Conservation (phyloP, 2,113 vertebrate species). For the Pangasianodon gigas region DNA sequence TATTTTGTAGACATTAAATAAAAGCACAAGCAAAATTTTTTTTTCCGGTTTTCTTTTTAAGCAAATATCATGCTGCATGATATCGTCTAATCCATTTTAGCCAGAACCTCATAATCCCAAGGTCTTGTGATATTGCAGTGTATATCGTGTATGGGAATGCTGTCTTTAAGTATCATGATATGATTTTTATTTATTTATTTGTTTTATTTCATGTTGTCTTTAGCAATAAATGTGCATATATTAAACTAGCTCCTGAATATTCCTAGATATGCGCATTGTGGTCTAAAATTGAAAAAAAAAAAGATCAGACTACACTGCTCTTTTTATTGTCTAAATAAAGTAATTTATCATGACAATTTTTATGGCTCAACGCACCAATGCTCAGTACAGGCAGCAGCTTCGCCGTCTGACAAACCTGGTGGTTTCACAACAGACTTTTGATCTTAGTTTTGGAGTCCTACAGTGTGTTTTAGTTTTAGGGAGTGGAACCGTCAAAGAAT, state of each 20-base stretch:
- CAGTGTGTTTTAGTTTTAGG: neutral
- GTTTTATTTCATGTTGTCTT: neutral
- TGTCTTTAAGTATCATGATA: neutral
- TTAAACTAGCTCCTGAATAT: neutral
- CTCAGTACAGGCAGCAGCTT: neutral
- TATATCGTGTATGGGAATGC: neutral
- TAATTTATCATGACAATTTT: neutral
- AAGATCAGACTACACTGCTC: neutral
- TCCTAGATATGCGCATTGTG: neutral
- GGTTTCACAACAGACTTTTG: constrained; percentile 13
- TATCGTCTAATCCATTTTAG: neutral
- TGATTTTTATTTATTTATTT: too few relatives aligned
- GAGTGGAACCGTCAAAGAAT: constrained; percentile 11
- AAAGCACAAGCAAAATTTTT: neutral
- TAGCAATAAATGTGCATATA: neutral
- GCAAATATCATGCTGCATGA: too few relatives aligned
- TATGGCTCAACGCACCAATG: neutral
- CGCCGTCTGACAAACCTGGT: neutral
- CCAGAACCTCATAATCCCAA: neutral
- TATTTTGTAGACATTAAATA: neutral
- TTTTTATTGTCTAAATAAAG: neutral
- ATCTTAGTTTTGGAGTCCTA: neutral
- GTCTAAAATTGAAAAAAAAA: neutral
- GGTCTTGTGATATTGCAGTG: neutral
- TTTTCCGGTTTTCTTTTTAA: too few relatives aligned